Evolutionary conservation across 2,888 invertebrate species (phyloP), one percentile per base, ranked within the genome.

Genomic region (Cerceris rybyensis): DNA sequence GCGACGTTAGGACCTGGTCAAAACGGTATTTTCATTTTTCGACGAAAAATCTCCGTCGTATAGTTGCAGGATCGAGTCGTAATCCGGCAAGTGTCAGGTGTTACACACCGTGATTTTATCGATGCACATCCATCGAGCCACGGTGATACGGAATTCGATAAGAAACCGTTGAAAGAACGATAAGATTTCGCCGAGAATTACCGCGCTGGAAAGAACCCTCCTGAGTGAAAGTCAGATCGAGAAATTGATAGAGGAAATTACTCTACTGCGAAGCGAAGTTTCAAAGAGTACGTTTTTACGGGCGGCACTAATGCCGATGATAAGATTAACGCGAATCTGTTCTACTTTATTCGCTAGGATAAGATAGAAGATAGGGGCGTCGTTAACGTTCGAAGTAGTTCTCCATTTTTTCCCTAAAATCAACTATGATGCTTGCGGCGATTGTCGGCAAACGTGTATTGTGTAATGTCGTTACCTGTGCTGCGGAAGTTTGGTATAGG

Each of bases 151-250:
- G 13, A 13, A 17, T 57, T 69, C 52, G 68, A 69, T 41, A 60
- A 69, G 50, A 50, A 50, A 59, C 43, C 42, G 54, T 54, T 57
- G 57, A 39, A 46, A 52, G n/a, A 16, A 4, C 39, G 70, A 66
- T 75, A 75, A 70, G 43, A 13, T 49, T 49, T 58, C 28, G 52
- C 52, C 46, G 28, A 14, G 68, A 58, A 68, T 68, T 64, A 49
- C 14, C 52, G 67, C 49, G 67, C 11, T 11, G 2, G 67, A 58
- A 43, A 55, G 7, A n/a, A 6, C 17, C 16, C 14, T 14, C 58
- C 13, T n/a, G 64, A 74, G 76, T 64, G 68, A 64, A 73, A 72
- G 72, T 50, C 61, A 60, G 72, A 72, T 58, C 57, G 52, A 58
- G 75, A 67, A 72, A 72, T 61, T 11, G 63, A 73, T 41, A 65